Conservation (phyloP, 2,888 invertebrate species). For the Bibio marci region DNA sequence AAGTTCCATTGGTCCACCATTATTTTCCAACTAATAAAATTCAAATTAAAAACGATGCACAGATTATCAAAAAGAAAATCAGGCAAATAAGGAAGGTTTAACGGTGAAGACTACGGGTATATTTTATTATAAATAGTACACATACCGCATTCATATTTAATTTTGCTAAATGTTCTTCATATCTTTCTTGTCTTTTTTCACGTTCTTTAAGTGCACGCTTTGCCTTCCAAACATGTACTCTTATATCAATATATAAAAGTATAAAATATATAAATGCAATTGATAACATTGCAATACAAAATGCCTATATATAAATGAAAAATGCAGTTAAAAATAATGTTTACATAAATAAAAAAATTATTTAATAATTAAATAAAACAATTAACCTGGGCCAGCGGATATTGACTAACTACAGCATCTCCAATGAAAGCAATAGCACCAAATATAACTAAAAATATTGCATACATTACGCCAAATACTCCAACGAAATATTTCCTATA, state of each 20-base stretch:
- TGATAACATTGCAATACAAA: constrained; percentile 38
- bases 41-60: too few species aligned
- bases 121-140: too few species aligned
- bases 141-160: constrained; percentile 23
- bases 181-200: constrained; percentile 25
- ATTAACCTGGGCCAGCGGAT: constrained; percentile 38
- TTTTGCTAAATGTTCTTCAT: constrained; percentile 28
- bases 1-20: constrained; percentile 5
- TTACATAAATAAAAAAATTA: constrained; percentile 3
- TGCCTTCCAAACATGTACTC: constrained; percentile 35
- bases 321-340: background rate
- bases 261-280: constrained; percentile 42
- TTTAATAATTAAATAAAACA: too few species aligned
- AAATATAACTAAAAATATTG: constrained; percentile 45
- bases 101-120: too few species aligned
- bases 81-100: too few species aligned
- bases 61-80: too few species aligned
- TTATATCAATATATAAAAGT: constrained; percentile 43
- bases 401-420: constrained; percentile 34
- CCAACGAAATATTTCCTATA: constrained; percentile 39
- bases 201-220: constrained; percentile 31
- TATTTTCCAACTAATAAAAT: too few species aligned
- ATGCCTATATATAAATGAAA: constrained; percentile 33
- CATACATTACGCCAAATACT: constrained; percentile 48
- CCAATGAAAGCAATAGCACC: constrained; percentile 46